Percentiles rank a stretch among this genome's conserved stretches.
phyloP scores from a whole-genome alignment of 2,797 vertebrate genomes.

The Pangasius djambal region DNA sequence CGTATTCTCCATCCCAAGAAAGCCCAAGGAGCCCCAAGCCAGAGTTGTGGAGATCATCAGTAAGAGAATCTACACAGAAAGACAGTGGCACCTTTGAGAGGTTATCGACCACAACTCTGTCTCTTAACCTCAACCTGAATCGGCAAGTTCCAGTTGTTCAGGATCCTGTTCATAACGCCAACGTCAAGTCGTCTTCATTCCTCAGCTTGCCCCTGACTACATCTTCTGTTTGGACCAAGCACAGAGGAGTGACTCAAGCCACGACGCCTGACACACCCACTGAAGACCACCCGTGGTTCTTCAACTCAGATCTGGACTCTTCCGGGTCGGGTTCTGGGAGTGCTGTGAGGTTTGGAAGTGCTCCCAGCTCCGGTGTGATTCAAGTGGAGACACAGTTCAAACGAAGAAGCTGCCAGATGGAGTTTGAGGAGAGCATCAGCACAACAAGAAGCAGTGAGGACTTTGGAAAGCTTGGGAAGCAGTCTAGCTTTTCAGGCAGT shows the following conservation, averaged over 20 bases:
- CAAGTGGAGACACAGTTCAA: slow-evolving; percentile 83
- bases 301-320: slow-evolving; percentile 71
- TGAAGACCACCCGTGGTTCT: slow-evolving; percentile 85
- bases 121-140: slow-evolving; percentile 79
- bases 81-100: slow-evolving; percentile 53
- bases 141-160: slow-evolving; percentile 63
- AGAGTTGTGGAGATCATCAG: slow-evolving; percentile 60
- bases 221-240: slow-evolving; percentile 81
- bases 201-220: slow-evolving; percentile 73
- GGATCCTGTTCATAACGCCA: slow-evolving; percentile 74
- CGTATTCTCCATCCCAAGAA: slow-evolving; percentile 77
- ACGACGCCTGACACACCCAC: slow-evolving; percentile 82
- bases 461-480: slow-evolving; percentile 91
- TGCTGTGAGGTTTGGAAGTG: slow-evolving; percentile 67
- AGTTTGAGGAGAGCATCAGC: slow-evolving; percentile 89
- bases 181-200: slow-evolving; percentile 76
- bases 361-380: slow-evolving; percentile 56
- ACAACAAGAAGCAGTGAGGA: slow-evolving; percentile 88
- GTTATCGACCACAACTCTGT: slow-evolving; percentile 65
- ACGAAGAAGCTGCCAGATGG: slow-evolving; percentile 95
- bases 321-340: slow-evolving; percentile 28
- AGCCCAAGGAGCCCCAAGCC: slow-evolving; percentile 71
- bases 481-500: slow-evolving; percentile 94
- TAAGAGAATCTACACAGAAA: slow-evolving; percentile 35
- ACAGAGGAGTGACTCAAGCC: slow-evolving; percentile 81